Conservation (phyloP, 2,113 vertebrate species). For the Apus apus region DNA sequence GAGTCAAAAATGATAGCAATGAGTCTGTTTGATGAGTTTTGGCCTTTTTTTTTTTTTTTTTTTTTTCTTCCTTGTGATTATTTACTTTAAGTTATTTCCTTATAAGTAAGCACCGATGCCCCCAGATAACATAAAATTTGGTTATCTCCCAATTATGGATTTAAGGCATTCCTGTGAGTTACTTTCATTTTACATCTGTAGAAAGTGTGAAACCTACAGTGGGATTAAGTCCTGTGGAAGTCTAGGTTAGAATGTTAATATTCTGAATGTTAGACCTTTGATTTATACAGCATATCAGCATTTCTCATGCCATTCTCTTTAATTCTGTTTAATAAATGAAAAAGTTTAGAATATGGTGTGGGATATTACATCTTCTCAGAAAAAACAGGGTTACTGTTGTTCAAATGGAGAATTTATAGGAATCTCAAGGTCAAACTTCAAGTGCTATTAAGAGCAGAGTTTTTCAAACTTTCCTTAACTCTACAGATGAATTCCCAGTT, state of each 20-base stretch:
- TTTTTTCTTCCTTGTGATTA: not conserved
- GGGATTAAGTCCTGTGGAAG: not conserved
- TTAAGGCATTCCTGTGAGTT: not conserved
- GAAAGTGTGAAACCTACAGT: not conserved
- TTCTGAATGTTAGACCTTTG: not conserved
- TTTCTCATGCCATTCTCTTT: not conserved
- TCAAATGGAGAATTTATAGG: not conserved
- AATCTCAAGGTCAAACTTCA: constrained; percentile 39
- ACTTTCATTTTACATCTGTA: not conserved
- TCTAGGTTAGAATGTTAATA: not conserved
- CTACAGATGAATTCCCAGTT: constrained; percentile 28
- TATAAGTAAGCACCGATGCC: not conserved
- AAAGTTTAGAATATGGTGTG: not conserved
- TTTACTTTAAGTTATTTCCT: not conserved
- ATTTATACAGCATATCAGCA: not conserved
- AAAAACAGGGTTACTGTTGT: not conserved
- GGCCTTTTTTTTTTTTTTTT: too few species aligned
- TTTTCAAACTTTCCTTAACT: constrained; percentile 43
- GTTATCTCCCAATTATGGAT: not conserved
- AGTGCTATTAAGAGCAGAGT: constrained; percentile 13
- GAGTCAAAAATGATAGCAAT: not conserved
- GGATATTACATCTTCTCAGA: not conserved
- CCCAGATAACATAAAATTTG: not conserved
- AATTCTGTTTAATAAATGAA: not conserved
- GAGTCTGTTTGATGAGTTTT: not conserved